A percentile compares a stretch with the other conserved stretches of the same genome.
Conservation (phyloP, 2,888 invertebrate species). For the Psococerastis gibbosa region DNA sequence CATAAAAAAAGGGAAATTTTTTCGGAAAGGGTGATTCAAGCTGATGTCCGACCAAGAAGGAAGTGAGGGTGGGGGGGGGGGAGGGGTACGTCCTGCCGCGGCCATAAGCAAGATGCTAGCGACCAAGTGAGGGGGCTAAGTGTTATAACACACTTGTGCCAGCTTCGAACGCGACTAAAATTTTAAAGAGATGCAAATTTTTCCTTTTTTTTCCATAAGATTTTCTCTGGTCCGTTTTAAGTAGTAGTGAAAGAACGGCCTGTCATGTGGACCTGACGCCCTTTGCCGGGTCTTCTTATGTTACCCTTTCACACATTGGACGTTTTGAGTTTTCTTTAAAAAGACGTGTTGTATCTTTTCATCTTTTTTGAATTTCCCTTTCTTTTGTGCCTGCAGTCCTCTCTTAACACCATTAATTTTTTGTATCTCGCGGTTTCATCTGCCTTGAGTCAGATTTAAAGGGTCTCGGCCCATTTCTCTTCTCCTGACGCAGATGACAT, state of each 20-base stretch:
- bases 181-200: constrained; percentile 11
- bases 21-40: neutral
- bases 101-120: constrained; percentile 1
- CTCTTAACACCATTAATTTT: constrained; percentile 10
- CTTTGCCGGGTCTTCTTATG: neutral
- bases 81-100: neutral
- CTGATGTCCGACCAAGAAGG: constrained; percentile 6
- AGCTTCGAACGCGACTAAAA: constrained; percentile 10
- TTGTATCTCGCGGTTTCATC: constrained; percentile 6
- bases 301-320: neutral
- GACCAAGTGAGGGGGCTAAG: neutral
- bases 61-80: constrained; percentile 9
- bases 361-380: constrained; percentile 4
- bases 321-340: neutral
- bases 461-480: neutral
- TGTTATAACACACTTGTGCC: constrained; percentile 10
- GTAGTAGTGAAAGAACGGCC: too few relatives aligned
- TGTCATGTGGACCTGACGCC: too few relatives aligned
- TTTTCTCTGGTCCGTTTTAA: constrained; percentile 4
- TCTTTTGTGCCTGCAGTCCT: constrained; percentile 2
- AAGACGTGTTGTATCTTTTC: constrained; percentile 9
- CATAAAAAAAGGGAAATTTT: neutral
- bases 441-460: neutral
- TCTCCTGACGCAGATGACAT: too few relatives aligned
- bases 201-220: constrained; percentile 3